Conservation (phyloP, 2,888 invertebrate species). For the Dorcus hopei region DNA sequence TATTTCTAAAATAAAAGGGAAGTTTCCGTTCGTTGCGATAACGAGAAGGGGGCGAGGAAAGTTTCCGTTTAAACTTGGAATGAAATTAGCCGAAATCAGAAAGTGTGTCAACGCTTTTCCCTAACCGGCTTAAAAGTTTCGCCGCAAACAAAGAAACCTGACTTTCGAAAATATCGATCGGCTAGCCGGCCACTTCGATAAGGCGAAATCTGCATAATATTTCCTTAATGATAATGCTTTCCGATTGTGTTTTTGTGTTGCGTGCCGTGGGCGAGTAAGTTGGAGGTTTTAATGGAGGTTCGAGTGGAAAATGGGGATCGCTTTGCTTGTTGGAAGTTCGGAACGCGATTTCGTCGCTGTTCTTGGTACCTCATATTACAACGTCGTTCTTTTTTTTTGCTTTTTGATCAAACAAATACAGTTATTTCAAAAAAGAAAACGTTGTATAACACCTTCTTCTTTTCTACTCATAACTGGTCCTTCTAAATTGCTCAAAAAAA, state of each 20-base stretch:
- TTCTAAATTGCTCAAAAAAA: too few relatives aligned
- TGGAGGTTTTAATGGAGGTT: neutral
- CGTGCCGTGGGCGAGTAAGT: conserved; percentile 17
- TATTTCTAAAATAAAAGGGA: too few relatives aligned
- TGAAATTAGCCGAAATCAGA: neutral
- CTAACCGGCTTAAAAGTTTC: conserved; percentile 4
- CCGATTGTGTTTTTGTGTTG: conserved; percentile 30
- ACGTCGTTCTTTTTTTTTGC: neutral
- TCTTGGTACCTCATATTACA: neutral
- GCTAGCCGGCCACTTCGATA: conserved; percentile 9
- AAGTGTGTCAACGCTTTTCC: neutral
- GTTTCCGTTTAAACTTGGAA: neutral
- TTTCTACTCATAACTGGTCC: too few relatives aligned
- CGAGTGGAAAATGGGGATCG: neutral
- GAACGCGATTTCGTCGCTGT: neutral
- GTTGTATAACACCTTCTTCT: too few relatives aligned
- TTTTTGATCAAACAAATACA: too few relatives aligned
- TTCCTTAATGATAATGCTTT: conserved; percentile 33
- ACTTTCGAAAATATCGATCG: too few relatives aligned
- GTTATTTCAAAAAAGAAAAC: too few relatives aligned
- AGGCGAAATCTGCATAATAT: conserved; percentile 34
- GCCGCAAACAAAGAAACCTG: too few relatives aligned
- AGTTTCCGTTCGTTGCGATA: too few relatives aligned
- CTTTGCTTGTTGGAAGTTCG: neutral
- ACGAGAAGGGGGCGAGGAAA: neutral